Evolutionary conservation across 2,888 invertebrate species (phyloP), one percentile per base, ranked within the genome.

Genomic region (Spisula solida): DNA sequence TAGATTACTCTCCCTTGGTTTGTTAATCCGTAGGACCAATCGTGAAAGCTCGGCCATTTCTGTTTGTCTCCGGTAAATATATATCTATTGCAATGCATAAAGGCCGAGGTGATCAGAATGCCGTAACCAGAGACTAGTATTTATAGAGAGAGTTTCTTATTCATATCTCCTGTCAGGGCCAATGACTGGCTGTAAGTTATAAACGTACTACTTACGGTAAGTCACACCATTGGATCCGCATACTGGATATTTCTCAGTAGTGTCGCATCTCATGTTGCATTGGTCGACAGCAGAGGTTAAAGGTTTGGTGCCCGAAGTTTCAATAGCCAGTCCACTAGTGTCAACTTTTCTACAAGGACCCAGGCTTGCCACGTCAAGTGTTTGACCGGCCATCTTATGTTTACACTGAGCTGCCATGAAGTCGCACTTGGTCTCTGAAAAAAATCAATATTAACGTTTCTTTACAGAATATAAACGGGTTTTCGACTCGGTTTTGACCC

Each of bases 341-440:
- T 85, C 78, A 25, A 56, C 25, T 18, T 51, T 80, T 16, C 80
- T n/a, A 16, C 85, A 60, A 0, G 18, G 41, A 8, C 60, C 85
- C n/a, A 41, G 56, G 8, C 12, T 6, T 20, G 34, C 56, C 20
- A 79, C 56, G 16, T 79, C 56, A 0, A 78, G 29, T 0, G 16
- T 8, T 18, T n/a, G 2, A 16, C 79, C 60, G 80, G 31, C 56
- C 18, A 25, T 0, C 1, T 29, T 12, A 25, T 55, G 55, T 10
- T 79, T 78, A 41, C 85, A 85, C 41, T 79, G 80, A 0, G 79
- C 80, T 25, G 18, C 16, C 41, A 60, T 8, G 25, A 85, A 85
- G 0, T 85, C 85, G n/a, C 85, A 85, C 41, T 85, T 85, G 51
- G 41, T 60, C 12, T 78, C 85, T 85, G 47, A 56, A 78, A 80